These are phyloP conservation scores for Nymphalis c-album DNA, from an alignment of 2,888 invertebrate genomes.

Conservation along the genomic window DNA sequence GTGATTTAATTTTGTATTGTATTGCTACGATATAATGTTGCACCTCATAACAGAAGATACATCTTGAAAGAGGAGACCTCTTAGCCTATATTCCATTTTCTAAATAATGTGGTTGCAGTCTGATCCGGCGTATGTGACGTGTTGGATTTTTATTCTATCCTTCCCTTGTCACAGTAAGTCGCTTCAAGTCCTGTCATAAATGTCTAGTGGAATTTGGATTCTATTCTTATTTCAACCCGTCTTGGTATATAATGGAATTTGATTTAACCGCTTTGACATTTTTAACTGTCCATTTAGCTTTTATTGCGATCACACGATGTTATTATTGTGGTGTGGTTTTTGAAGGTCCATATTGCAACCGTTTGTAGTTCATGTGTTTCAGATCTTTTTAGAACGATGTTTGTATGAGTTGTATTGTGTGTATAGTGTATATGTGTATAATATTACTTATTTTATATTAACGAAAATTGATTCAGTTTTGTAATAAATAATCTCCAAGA, in stretches of 20 bases:
- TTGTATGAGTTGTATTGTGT: too few relatives aligned
- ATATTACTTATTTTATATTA: too few relatives aligned
- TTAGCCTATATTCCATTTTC: conserved; percentile 18
- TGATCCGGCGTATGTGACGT: conserved; percentile 33
- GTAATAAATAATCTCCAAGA: too few relatives aligned
- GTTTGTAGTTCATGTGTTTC: too few relatives aligned
- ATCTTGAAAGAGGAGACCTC: not conserved
- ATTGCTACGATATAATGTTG: too few relatives aligned
- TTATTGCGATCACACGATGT: not conserved
- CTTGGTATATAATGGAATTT: not conserved
- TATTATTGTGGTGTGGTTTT: not conserved
- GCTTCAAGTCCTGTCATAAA: conserved; percentile 29
- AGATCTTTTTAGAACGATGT: too few relatives aligned
- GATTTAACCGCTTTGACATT: not conserved
- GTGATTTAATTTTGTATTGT: too few relatives aligned
- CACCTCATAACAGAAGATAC: too few relatives aligned
- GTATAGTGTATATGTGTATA: too few relatives aligned
- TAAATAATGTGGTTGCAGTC: conserved; percentile 28
- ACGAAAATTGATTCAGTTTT: too few relatives aligned
- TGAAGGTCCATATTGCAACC: too few relatives aligned
- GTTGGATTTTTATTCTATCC: conserved; percentile 31
- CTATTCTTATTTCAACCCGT: conserved; percentile 13
- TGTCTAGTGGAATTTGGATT: conserved; percentile 23
- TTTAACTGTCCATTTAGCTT: not conserved
- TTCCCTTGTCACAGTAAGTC: conserved; percentile 32